Conservation (phyloP, 2,888 invertebrate genomes). For the Rotaria magnacalcarata region DNA sequence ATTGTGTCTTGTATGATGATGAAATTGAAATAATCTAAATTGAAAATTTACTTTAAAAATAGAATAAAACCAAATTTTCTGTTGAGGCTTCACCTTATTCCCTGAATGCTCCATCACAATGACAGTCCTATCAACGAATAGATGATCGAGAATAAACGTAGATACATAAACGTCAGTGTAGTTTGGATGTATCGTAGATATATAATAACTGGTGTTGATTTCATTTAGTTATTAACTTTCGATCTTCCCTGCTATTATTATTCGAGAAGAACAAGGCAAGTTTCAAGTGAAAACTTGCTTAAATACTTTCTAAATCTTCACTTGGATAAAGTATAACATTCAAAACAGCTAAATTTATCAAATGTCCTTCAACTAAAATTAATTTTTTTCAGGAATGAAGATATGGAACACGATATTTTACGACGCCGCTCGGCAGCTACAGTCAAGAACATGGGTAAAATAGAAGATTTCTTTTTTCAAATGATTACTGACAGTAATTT, state of each 20-base stretch:
- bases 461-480: not conserved
- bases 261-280: not conserved
- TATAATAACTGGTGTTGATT: not conserved
- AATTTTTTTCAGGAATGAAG: not conserved
- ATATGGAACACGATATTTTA: constrained; percentile 7
- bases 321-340: not conserved
- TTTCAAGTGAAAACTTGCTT: not conserved
- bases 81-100: not conserved
- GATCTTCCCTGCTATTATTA: no score
- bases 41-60: not conserved
- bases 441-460: not conserved
- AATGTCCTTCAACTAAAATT: not conserved
- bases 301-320: not conserved
- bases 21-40: not conserved
- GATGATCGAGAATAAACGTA: not conserved
- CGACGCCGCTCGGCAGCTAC: not conserved
- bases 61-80: not conserved
- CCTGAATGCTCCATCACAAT: not conserved
- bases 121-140: not conserved
- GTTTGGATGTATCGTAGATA: not conserved
- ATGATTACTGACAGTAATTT: not conserved
- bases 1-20: not conserved
- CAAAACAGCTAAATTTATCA: not conserved
- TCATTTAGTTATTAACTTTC: not conserved
- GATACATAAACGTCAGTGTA: not conserved